Evolutionary conservation across 2,113 vertebrate species (phyloP).

Genomic region (Xenopus tropicalis): DNA sequence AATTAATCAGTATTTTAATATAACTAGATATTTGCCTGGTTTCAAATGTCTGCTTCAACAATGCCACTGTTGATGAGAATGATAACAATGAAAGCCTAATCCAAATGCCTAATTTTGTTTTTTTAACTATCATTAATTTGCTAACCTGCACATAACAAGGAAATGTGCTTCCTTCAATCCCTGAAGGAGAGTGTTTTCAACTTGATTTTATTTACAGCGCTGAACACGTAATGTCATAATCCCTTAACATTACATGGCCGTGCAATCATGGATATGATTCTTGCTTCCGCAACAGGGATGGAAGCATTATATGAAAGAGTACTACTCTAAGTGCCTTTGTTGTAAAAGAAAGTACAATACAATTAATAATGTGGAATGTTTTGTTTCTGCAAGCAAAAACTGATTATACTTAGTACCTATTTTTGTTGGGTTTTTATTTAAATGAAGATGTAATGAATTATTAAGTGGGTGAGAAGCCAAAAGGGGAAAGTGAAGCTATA

Average conservation of each 20-base stretch:
- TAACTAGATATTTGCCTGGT: too few species aligned
- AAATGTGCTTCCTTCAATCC: slow-evolving; percentile 17
- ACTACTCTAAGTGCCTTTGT: not conserved
- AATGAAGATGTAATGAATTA: not conserved
- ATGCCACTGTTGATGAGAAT: too few species aligned
- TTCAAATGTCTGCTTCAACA: too few species aligned
- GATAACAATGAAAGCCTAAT: too few species aligned
- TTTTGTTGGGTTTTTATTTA: not conserved
- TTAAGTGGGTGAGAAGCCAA: not conserved
- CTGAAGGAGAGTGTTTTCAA: slow-evolving; percentile 1
- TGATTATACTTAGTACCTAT: not conserved
- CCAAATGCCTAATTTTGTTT: too few species aligned
- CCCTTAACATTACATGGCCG: not conserved
- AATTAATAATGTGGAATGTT: too few species aligned
- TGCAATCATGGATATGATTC: not conserved
- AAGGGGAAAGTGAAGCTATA: not conserved
- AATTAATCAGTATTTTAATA: too few species aligned
- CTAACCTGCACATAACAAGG: slow-evolving; percentile 10
- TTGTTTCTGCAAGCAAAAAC: too few species aligned
- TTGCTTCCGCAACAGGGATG: not conserved
- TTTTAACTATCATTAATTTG: not conserved
- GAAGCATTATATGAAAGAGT: not conserved
- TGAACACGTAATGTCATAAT: slow-evolving; percentile 5
- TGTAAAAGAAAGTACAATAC: too few species aligned
- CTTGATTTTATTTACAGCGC: not conserved